phyloP scores from a whole-genome alignment of 2,888 invertebrate species.

The Campoplex capitator region DNA sequence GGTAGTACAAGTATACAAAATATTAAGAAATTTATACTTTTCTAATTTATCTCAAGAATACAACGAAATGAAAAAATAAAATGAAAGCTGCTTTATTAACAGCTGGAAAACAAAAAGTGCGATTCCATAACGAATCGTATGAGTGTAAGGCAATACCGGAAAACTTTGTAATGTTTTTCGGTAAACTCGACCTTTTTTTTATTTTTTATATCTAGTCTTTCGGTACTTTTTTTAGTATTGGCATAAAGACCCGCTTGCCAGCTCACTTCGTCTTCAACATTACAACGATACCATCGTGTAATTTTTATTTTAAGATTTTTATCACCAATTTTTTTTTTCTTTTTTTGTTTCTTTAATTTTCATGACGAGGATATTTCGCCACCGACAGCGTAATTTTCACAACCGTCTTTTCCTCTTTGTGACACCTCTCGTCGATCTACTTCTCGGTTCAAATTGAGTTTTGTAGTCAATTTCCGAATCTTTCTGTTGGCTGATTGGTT shows the following conservation, averaged over 20 bases:
- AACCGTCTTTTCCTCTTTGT: slow-evolving; percentile 72
- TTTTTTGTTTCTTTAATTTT: not conserved
- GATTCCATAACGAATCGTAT: slow-evolving; percentile 21
- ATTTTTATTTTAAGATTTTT: slow-evolving; percentile 28
- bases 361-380: not conserved
- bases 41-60: slow-evolving; percentile 2
- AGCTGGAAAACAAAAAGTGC: not conserved
- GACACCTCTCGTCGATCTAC: slow-evolving; percentile 43
- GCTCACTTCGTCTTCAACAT: slow-evolving; percentile 26
- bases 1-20: slow-evolving; percentile 56
- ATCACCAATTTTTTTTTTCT: slow-evolving; percentile 23
- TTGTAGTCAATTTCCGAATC: slow-evolving; percentile 75
- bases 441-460: slow-evolving; percentile 70
- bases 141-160: slow-evolving; percentile 19
- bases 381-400: slow-evolving; percentile 13
- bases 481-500: slow-evolving; percentile 72
- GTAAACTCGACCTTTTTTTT: not conserved
- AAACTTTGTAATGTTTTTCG: not conserved
- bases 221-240: not conserved
- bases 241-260: slow-evolving; percentile 19
- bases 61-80: slow-evolving; percentile 16
- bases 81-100: not conserved
- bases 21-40: slow-evolving; percentile 6
- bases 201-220: slow-evolving; percentile 14
- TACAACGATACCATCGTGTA: slow-evolving; percentile 24